Evolutionary conservation across 2,113 vertebrate species (phyloP), one percentile per base, ranked within the genome.

Genomic region (Phrynosoma blainvillii): DNA sequence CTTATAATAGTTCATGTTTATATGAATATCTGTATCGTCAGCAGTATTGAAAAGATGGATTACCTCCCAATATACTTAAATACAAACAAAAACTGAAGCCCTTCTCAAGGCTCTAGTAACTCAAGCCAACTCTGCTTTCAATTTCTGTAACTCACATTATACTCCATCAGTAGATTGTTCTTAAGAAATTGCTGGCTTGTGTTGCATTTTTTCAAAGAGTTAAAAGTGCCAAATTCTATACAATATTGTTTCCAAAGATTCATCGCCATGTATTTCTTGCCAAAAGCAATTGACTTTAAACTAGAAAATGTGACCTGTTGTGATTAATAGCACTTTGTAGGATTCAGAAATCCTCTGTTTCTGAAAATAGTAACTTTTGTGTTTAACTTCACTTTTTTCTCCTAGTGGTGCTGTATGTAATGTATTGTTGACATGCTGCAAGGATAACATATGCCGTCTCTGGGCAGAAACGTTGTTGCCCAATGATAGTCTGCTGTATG

Each of bases 391-490:
- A 21, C 70, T 59, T 59, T 14, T 85, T 93, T 93, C 93, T 79
- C 88, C 76, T 96, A 99, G 99, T 90, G 97, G 98, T 90, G 97
- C 97, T 73, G 98, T 98, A 82, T 99, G 99, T 95, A 99, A 98
- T 85, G 98, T 99, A 74, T 95, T 99, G 66, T 96, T 99, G 93
- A 99, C 98, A 90, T 98, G 98, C 96, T 99, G 98, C 95, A 99
- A 99, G 94, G 99, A 99, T 97, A 99, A 98, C 27, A 98, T 99
- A 75, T 99, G 99, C 95, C 98, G 99, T 40, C 97, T 99, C 56
- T 99, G 99, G 99, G 98, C 98, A 84, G 99, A 99, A 95, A 99
- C 99, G 2, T 95, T 99, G 92, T 96, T 99, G 96, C 99, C 99
- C 32, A 98, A 98, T 90, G 98, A 99, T 94, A 97, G 97, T 92